Evolutionary conservation across 2,888 invertebrate species (phyloP).

Genomic region (Cheilosia impressa): DNA sequence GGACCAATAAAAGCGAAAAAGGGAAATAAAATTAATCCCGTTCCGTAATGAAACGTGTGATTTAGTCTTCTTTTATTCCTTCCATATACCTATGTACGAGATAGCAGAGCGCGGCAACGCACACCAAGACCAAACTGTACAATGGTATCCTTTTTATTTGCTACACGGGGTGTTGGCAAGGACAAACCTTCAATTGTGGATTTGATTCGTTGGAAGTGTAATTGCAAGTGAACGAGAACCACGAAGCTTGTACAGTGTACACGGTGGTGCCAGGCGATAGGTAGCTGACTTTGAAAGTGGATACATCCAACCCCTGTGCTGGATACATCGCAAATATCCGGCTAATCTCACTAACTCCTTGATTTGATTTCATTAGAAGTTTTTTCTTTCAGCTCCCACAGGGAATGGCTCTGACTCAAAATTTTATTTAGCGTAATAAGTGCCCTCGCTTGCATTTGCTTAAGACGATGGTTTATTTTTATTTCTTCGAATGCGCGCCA

Average conservation of each 20-base stretch:
- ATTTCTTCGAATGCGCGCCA: slow-evolving; percentile 11
- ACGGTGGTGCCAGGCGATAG: slow-evolving; percentile 33
- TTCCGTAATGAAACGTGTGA: slow-evolving; percentile 74
- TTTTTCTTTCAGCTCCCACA: slow-evolving; percentile 6
- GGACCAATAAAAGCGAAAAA: slow-evolving; percentile 72
- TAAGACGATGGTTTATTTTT: slow-evolving; percentile 65
- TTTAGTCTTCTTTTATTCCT: slow-evolving; percentile 64
- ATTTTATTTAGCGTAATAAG: slow-evolving; percentile 75
- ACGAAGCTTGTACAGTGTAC: slow-evolving; percentile 15
- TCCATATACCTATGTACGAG: slow-evolving; percentile 59
- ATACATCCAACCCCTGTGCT: slow-evolving; percentile 20
- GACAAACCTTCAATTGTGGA: slow-evolving; percentile 73
- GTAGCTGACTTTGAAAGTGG: slow-evolving; percentile 61
- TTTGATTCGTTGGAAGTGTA: slow-evolving; percentile 74
- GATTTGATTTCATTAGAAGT: slow-evolving; percentile 73
- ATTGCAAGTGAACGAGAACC: slow-evolving; percentile 70
- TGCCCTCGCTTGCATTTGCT: slow-evolving; percentile 61
- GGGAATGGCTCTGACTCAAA: slow-evolving; percentile 45
- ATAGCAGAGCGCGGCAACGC: slow-evolving; percentile 41
- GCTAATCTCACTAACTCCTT: slow-evolving; percentile 72
- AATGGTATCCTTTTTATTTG: slow-evolving; percentile 73
- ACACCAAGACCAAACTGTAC: slow-evolving; percentile 12
- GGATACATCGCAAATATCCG: slow-evolving; percentile 70
- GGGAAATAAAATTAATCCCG: slow-evolving; percentile 75
- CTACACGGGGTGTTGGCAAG: slow-evolving; percentile 74